These are phyloP conservation scores for Loxodonta africana DNA, from an alignment of 2,113 vertebrate genomes.

Conservation along the genomic window DNA sequence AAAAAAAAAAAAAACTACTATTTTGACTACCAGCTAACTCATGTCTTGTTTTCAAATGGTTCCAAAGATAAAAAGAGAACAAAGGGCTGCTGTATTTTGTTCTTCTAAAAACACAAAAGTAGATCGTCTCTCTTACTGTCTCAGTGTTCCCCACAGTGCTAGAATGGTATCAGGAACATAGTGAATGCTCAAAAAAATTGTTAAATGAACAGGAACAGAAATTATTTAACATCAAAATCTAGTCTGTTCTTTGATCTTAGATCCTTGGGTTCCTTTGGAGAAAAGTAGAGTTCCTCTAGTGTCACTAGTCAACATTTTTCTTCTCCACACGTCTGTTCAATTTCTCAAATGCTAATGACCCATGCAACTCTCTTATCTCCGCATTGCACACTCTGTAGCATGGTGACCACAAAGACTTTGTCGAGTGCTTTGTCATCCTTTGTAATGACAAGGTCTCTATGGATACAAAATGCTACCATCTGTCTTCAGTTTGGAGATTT, in stretches of 20 bases:
- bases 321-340: conserved; percentile 39
- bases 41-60: not conserved
- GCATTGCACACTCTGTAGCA: conserved; percentile 4
- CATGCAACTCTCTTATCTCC: conserved; percentile 55
- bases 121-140: not conserved
- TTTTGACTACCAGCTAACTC: not conserved
- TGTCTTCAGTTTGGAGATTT: conserved; percentile 46
- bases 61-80: conserved; percentile 13
- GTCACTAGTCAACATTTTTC: conserved; percentile 67
- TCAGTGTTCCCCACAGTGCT: not conserved
- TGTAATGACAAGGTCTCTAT: conserved; percentile 40
- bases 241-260: conserved; percentile 38
- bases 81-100: not conserved
- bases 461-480: conserved; percentile 57
- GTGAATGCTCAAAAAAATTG: not conserved
- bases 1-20: conserved; percentile 36
- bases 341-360: conserved; percentile 61
- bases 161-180: not conserved
- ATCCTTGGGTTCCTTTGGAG: conserved; percentile 45
- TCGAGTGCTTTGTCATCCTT: conserved; percentile 60
- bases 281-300: conserved; percentile 13
- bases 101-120: not conserved
- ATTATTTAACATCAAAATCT: conserved; percentile 69
- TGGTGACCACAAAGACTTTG: conserved; percentile 64
- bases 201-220: not conserved